Percentiles rank a stretch among this genome's conserved stretches.
Evolutionary conservation across 2,113 vertebrate species (phyloP).

Genomic region (Corythaixoides concolor): DNA sequence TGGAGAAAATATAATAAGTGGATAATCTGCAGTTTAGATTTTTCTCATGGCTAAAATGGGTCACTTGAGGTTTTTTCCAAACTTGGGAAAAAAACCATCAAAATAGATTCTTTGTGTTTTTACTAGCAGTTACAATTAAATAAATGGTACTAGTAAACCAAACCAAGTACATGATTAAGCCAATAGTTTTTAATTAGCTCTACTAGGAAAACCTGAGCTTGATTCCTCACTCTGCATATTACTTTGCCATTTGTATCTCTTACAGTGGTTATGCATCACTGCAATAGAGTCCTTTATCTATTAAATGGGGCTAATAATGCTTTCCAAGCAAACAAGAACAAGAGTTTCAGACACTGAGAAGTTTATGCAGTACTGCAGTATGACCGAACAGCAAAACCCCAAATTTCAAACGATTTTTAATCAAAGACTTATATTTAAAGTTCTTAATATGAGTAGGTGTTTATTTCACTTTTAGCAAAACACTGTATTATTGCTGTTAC

Average conservation of each 20-base stretch:
- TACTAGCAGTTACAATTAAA: neutral
- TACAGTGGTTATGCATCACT: neutral
- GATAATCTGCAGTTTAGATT: neutral
- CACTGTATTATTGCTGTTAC: neutral
- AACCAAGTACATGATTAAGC: neutral
- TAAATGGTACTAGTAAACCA: neutral
- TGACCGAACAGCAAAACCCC: fast-evolving
- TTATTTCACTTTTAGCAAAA: neutral
- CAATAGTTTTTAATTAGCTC: neutral
- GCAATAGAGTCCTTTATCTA: neutral
- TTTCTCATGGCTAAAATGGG: neutral
- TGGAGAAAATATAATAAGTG: neutral
- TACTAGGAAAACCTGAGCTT: neutral
- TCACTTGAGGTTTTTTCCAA: fast-evolving
- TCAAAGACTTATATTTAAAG: neutral
- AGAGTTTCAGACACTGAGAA: neutral
- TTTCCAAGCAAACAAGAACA: neutral
- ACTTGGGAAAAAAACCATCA: neutral
- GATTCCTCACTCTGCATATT: neutral
- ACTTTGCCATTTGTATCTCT: neutral
- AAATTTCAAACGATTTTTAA: neutral
- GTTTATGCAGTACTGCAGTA: fast-evolving
- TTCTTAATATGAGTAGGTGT: neutral
- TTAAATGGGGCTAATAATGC: neutral
- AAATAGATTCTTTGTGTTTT: fast-evolving